A percentile compares a stretch with the other conserved stretches of the same genome.
Conservation (phyloP, 2,113 vertebrate genomes). For the Peromyscus polionotus region DNA sequence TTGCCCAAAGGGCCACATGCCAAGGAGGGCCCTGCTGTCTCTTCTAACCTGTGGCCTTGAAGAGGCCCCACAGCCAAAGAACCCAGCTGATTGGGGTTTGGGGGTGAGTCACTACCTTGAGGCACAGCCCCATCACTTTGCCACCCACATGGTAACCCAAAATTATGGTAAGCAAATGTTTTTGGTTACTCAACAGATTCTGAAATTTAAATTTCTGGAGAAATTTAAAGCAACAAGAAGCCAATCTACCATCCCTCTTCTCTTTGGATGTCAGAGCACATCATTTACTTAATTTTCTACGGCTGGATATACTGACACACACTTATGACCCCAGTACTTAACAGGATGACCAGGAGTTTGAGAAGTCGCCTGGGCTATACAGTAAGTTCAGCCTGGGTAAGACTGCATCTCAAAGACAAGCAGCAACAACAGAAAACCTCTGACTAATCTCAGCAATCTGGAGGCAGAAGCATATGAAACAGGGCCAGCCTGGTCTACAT, state of each 20-base stretch:
- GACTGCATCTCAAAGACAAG: not conserved
- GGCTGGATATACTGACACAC: not conserved
- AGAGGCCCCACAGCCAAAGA: not conserved
- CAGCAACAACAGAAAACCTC: not conserved
- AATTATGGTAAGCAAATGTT: slow-evolving; percentile 42
- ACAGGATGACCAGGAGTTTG: not conserved
- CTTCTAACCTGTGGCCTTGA: not conserved
- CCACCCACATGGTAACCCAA: slow-evolving; percentile 3
- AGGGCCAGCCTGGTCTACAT: not conserved
- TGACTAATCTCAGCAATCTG: not conserved
- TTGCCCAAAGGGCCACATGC: not conserved
- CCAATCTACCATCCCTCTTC: not conserved
- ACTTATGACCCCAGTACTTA: not conserved
- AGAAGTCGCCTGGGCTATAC: not conserved
- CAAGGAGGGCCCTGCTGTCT: no score
- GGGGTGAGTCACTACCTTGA: not conserved
- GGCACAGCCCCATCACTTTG: not conserved
- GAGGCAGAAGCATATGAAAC: not conserved
- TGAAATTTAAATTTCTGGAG: slow-evolving; percentile 39
- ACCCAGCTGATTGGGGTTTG: not conserved
- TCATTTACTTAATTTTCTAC: not conserved
- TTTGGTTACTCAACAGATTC: not conserved
- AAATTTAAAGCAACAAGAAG: slow-evolving; percentile 32
- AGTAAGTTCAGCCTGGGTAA: not conserved
- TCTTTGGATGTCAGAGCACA: not conserved